Evolutionary conservation across 2,113 vertebrate genomes (phyloP).

Genomic region (Clupea harengus): DNA sequence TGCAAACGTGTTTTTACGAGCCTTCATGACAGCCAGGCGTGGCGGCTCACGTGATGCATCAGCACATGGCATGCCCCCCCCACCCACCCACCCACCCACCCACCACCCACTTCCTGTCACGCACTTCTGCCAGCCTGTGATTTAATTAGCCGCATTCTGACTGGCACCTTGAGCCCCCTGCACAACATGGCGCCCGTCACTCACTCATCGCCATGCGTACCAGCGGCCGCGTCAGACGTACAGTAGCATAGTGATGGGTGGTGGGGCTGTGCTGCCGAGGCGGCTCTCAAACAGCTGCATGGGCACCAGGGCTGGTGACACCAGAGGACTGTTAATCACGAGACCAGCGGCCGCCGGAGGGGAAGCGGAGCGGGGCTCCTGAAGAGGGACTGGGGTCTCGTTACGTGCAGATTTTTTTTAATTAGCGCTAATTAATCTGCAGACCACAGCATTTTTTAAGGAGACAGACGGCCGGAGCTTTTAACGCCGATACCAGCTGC

Average conservation of each 20-base stretch:
- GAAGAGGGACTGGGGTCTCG: slow-evolving; percentile 50
- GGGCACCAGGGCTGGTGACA: slow-evolving; percentile 34
- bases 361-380: slow-evolving; percentile 1
- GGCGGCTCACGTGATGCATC: background rate
- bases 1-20: background rate
- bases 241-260: slow-evolving; percentile 15
- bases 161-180: slow-evolving; percentile 31
- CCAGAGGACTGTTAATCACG: slow-evolving; percentile 54
- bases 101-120: background rate
- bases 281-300: slow-evolving; percentile 28
- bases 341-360: slow-evolving; percentile 18
- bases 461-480: background rate
- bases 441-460: slow-evolving; percentile 23
- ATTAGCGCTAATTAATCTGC: slow-evolving; percentile 57
- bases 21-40: background rate
- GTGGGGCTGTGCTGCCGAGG: slow-evolving; percentile 27
- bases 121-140: background rate
- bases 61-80: background rate
- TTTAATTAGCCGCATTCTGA: slow-evolving; percentile 44
- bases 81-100: background rate
- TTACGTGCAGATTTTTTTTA: slow-evolving; percentile 59
- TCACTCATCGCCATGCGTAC: slow-evolving; percentile 23
- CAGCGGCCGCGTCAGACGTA: slow-evolving; percentile 25
- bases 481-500: background rate
- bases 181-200: slow-evolving; percentile 27